Conservation (phyloP, 2,113 vertebrate species). For the Tiliqua scincoides region DNA sequence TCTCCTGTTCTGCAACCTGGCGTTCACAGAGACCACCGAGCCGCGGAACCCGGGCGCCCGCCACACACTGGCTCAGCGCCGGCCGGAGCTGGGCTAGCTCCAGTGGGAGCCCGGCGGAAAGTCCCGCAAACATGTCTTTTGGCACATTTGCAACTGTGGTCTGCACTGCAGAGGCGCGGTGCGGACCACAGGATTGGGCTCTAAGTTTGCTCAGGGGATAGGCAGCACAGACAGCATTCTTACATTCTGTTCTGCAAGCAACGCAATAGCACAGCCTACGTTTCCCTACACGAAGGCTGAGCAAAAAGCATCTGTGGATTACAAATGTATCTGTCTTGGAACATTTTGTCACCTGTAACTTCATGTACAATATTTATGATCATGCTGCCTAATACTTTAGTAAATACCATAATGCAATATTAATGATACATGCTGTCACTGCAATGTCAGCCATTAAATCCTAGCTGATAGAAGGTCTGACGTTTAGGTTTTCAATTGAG, state of each 20-base stretch:
- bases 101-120: too few species aligned
- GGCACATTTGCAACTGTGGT: too few species aligned
- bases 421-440: slow-evolving; percentile 34
- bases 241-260: not conserved
- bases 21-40: too few species aligned
- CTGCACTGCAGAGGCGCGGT: too few species aligned
- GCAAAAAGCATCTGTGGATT: not conserved
- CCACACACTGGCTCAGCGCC: too few species aligned
- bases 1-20: too few species aligned
- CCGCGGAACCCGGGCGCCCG: too few species aligned
- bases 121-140: too few species aligned
- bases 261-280: accelerated
- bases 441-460: slow-evolving; percentile 32
- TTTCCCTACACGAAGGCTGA: not conserved
- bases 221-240: accelerated
- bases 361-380: slow-evolving; percentile 32
- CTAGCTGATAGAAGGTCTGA: slow-evolving; percentile 22
- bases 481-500: slow-evolving; percentile 39
- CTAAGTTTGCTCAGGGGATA: not conserved
- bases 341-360: slow-evolving; percentile 30
- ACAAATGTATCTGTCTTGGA: slow-evolving; percentile 29
- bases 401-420: slow-evolving; percentile 21
- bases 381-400: not conserved
- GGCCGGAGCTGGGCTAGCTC: too few species aligned
- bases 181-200: too few species aligned